Conservation (phyloP, 2,797 vertebrate genomes). For the Morus bassanus region DNA sequence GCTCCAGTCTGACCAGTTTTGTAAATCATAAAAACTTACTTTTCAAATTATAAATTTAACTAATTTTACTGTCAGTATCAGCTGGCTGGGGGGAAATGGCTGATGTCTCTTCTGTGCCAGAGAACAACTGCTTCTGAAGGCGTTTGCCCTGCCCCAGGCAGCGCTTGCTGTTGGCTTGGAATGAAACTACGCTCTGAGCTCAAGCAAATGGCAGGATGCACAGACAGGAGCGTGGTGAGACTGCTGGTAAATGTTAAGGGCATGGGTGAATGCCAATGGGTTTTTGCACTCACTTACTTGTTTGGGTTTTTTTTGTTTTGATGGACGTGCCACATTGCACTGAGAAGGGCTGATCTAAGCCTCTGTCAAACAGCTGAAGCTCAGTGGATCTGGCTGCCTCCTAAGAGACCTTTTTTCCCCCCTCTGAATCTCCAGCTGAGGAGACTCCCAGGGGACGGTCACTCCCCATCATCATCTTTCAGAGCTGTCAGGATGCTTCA, state of each 20-base stretch:
- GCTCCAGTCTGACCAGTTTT: neutral
- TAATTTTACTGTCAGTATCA: constrained; percentile 11
- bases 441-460: neutral
- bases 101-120: neutral
- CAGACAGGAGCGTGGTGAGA: neutral
- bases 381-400: constrained; percentile 1
- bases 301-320: neutral
- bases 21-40: neutral
- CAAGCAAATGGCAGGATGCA: constrained; percentile 16
- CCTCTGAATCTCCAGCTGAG: neutral
- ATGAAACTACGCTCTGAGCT: neutral
- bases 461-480: neutral
- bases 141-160: neutral
- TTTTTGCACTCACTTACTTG: neutral
- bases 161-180: neutral
- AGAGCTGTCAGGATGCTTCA: constrained; percentile 6
- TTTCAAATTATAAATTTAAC: neutral
- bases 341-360: constrained; percentile 4
- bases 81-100: neutral
- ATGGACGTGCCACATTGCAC: neutral
- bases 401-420: neutral
- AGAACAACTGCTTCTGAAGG: neutral
- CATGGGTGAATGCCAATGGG: neutral
- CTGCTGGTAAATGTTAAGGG: constrained; percentile 19
- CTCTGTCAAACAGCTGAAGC: constrained; percentile 11